phyloP scores from a whole-genome alignment of 1,140 invertebrate genomes.

The Lucilia cuprina region DNA sequence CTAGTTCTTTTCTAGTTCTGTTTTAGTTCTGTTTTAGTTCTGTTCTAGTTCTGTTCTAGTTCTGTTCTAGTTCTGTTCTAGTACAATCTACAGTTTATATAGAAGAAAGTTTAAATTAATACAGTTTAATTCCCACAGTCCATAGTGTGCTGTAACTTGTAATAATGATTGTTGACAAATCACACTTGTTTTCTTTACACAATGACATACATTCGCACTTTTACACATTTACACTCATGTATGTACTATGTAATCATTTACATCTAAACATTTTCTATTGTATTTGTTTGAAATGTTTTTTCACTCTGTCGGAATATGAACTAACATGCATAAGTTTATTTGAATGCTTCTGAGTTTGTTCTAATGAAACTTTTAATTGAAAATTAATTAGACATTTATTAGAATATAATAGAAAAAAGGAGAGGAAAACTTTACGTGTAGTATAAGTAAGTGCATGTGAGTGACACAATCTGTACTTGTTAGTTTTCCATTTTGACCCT shows the following conservation, averaged over 20 bases:
- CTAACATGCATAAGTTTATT: neutral
- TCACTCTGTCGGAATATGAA: neutral
- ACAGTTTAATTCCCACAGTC: neutral
- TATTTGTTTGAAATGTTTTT: too few species aligned
- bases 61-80: too few species aligned
- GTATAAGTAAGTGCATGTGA: neutral
- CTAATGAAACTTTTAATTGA: constrained; percentile 14
- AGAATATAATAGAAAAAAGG: neutral
- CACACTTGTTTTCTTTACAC: neutral
- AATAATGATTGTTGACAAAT: constrained; percentile 8
- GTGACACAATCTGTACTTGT: neutral
- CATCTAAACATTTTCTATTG: too few species aligned
- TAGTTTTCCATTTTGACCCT: neutral
- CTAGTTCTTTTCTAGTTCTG: too few species aligned
- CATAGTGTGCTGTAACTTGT: neutral
- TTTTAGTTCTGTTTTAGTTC: too few species aligned
- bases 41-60: too few species aligned
- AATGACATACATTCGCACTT: too few species aligned
- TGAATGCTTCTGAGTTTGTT: neutral
- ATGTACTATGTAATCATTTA: too few species aligned
- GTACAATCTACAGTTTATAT: too few species aligned
- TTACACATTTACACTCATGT: too few species aligned
- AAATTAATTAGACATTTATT: constrained; percentile 5
- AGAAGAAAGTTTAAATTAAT: too few species aligned
- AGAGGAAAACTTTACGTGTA: neutral